These are phyloP conservation scores for Chelon auratus DNA, from an alignment of 2,797 vertebrate genomes.

Conservation along the genomic window DNA sequence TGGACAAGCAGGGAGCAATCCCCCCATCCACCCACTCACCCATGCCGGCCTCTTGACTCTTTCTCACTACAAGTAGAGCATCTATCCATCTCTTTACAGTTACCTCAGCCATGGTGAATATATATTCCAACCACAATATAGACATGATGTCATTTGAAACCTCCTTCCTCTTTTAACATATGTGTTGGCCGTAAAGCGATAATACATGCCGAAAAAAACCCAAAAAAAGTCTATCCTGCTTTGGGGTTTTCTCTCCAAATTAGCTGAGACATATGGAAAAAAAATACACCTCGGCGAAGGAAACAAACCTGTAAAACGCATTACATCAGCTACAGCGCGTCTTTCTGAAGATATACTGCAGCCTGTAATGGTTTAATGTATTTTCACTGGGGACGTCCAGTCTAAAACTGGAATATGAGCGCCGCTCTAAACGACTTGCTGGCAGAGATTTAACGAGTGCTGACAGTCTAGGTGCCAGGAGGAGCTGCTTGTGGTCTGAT, in stretches of 20 bases:
- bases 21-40: too few relatives aligned
- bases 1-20: slow-evolving; percentile 18
- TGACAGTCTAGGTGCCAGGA: slow-evolving; percentile 37
- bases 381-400: slow-evolving; percentile 45
- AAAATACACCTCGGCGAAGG: slow-evolving; percentile 30
- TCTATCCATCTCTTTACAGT: slow-evolving; percentile 6
- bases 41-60: slow-evolving; percentile 12
- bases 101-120: slow-evolving; percentile 32
- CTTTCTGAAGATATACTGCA: slow-evolving; percentile 34
- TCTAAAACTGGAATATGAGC: slow-evolving; percentile 41
- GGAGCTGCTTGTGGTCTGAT: slow-evolving; percentile 29
- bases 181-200: slow-evolving; percentile 67
- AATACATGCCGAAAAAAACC: slow-evolving; percentile 62
- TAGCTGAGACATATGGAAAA: slow-evolving; percentile 56
- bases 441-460: slow-evolving; percentile 34
- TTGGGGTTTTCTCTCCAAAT: slow-evolving; percentile 78
- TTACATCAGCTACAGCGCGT: slow-evolving; percentile 56
- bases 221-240: slow-evolving; percentile 59
- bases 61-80: not conserved
- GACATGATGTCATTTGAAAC: slow-evolving; percentile 64
- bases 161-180: slow-evolving; percentile 62
- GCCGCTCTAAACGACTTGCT: slow-evolving; percentile 33
- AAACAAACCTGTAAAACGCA: slow-evolving; percentile 74
- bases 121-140: slow-evolving; percentile 42
- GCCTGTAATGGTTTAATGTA: slow-evolving; percentile 44